Evolutionary conservation across 2,113 vertebrate genomes (phyloP).

Genomic region (Sylvilagus bachmani): DNA sequence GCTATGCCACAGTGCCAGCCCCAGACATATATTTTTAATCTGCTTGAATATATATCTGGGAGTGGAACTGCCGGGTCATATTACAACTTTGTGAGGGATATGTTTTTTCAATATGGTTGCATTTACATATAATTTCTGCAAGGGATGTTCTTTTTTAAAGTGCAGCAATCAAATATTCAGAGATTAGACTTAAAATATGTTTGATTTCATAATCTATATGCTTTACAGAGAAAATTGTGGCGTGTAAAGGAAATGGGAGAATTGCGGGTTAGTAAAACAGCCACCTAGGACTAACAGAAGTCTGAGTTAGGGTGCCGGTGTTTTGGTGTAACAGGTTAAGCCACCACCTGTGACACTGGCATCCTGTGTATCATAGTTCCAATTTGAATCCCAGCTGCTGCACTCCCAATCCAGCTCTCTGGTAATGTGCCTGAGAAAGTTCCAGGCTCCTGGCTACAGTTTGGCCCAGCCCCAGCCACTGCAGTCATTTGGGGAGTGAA

Average conservation of each 20-base stretch:
- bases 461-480: too few relatives aligned
- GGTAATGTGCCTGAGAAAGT: too few relatives aligned
- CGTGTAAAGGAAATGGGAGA: slow-evolving; percentile 24
- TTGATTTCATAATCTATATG: not conserved
- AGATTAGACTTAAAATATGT: slow-evolving; percentile 46
- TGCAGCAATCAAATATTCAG: slow-evolving; percentile 31
- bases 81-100: slow-evolving; percentile 4
- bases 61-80: not conserved
- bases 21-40: slow-evolving; percentile 33
- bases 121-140: slow-evolving; percentile 35
- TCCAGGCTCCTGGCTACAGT: too few relatives aligned
- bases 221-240: slow-evolving; percentile 54
- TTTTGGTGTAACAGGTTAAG: too few relatives aligned
- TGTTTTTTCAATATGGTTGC: slow-evolving; percentile 14
- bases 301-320: too few relatives aligned
- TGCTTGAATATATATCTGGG: slow-evolving; percentile 1
- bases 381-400: too few relatives aligned
- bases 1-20: too few relatives aligned
- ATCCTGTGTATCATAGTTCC: too few relatives aligned
- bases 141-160: slow-evolving; percentile 44
- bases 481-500: too few relatives aligned
- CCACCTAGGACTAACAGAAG: not conserved
- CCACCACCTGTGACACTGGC: too few relatives aligned
- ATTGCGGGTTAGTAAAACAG: not conserved
- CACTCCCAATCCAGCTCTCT: too few relatives aligned